Percentiles rank a stretch among this genome's conserved stretches.
Evolutionary conservation across 2,113 vertebrate genomes (phyloP).

Genomic region (Lates calcarifer): DNA sequence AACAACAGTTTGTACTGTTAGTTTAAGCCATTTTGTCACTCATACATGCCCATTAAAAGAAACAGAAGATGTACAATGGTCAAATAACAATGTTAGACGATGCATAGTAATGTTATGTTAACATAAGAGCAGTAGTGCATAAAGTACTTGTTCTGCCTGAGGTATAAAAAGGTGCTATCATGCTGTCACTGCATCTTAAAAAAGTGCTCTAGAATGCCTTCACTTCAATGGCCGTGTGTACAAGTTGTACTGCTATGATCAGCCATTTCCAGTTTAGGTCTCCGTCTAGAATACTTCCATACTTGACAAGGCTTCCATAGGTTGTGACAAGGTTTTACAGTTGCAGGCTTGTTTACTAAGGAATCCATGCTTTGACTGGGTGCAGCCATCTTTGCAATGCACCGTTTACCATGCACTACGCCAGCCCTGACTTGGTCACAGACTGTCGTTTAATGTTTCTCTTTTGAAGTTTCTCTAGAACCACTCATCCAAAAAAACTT

Average conservation of each 20-base stretch:
- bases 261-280: no score
- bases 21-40: background rate
- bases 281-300: no score
- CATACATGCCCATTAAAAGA: background rate
- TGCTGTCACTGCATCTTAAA: no score
- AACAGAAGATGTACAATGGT: background rate
- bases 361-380: no score
- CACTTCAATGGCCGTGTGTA: no score
- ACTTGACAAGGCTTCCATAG: no score
- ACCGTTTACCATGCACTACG: background rate
- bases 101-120: background rate
- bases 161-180: no score
- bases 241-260: no score
- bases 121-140: background rate
- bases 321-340: no score
- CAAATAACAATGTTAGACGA: background rate
- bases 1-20: no score
- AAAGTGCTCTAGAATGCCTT: background rate
- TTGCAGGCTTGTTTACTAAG: no score
- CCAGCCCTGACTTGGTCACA: background rate
- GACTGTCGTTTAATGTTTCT: background rate
- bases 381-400: no score
- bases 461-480: background rate
- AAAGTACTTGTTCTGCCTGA: background rate
- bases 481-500: background rate